phyloP scores from a whole-genome alignment of 2,888 invertebrate species.

The Mycalesis mineus region DNA sequence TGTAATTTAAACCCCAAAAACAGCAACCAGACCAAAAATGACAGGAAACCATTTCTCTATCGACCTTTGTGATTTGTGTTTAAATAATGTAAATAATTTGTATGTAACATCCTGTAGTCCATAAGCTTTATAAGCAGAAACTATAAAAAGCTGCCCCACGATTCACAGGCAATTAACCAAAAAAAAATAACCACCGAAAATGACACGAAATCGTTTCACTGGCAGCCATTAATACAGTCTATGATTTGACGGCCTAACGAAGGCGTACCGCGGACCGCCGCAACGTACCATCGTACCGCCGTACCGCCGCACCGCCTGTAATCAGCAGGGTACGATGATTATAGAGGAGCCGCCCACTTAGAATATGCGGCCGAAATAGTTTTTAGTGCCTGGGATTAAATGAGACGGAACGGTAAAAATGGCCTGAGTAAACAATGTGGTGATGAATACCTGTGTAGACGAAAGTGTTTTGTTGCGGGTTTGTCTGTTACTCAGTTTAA shows the following conservation, averaged over 20 bases:
- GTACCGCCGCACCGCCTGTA: constrained; percentile 53
- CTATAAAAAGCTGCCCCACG: neutral
- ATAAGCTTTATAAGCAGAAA: no score
- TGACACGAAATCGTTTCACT: constrained; percentile 63
- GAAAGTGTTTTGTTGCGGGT: neutral
- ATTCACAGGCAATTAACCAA: constrained; percentile 61
- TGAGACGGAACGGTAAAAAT: constrained; percentile 15
- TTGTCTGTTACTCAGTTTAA: no score
- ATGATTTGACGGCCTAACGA: constrained; percentile 74
- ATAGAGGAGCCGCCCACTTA: constrained; percentile 68
- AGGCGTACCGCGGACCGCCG: constrained; percentile 44
- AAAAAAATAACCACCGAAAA: constrained; percentile 44
- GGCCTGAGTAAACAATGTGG: constrained; percentile 3
- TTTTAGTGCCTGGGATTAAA: constrained; percentile 19
- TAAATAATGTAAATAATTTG: no score
- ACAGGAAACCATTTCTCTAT: no score
- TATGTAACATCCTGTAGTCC: no score
- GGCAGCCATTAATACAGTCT: constrained; percentile 57
- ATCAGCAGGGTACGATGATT: constrained; percentile 63
- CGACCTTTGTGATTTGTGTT: no score
- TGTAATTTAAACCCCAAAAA: no score
- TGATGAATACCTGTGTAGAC: neutral
- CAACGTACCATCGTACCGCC: no score
- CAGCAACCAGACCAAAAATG: no score
- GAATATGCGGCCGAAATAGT: constrained; percentile 24